Percentiles rank a stretch among this genome's conserved stretches.
phyloP scores from a whole-genome alignment of 2,888 invertebrate genomes.

The Pyrgus malvae region DNA sequence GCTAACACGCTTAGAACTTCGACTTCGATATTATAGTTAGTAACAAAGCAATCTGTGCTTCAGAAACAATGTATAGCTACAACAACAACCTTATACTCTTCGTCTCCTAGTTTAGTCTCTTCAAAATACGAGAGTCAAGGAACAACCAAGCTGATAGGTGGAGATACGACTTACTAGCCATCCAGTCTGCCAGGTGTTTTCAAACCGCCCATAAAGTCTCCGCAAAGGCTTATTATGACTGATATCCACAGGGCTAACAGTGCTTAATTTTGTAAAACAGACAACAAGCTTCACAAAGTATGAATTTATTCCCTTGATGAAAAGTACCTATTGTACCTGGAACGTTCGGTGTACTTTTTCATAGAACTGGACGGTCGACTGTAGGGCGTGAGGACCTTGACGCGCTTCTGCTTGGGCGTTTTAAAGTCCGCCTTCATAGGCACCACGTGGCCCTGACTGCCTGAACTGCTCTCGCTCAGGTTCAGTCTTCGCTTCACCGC shows the following conservation, averaged over 20 bases:
- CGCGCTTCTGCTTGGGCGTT: slow-evolving; percentile 83
- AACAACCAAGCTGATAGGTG: no score
- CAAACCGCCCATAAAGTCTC: no score
- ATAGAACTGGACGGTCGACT: slow-evolving; percentile 79
- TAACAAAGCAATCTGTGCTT: background rate
- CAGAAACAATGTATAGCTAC: background rate
- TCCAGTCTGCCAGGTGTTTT: no score
- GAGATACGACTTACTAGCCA: no score
- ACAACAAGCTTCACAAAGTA: slow-evolving; percentile 17
- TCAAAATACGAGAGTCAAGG: no score
- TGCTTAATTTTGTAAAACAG: no score
- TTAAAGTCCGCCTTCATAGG: slow-evolving; percentile 85
- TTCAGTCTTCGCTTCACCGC: slow-evolving; percentile 93
- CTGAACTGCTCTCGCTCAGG: slow-evolving; percentile 83
- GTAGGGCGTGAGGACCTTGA: slow-evolving; percentile 74
- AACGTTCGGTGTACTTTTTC: slow-evolving; percentile 80
- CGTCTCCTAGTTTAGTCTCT: no score
- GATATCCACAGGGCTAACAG: no score
- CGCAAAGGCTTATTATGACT: no score
- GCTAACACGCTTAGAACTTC: background rate
- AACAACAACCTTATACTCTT: no score
- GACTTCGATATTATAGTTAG: background rate
- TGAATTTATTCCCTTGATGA: slow-evolving; percentile 28
- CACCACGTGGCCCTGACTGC: slow-evolving; percentile 82
- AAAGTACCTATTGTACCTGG: slow-evolving; percentile 67